Percentiles rank a stretch among this genome's conserved stretches.
phyloP scores from a whole-genome alignment of 2,797 vertebrate genomes.

The Sebastes alutus region DNA sequence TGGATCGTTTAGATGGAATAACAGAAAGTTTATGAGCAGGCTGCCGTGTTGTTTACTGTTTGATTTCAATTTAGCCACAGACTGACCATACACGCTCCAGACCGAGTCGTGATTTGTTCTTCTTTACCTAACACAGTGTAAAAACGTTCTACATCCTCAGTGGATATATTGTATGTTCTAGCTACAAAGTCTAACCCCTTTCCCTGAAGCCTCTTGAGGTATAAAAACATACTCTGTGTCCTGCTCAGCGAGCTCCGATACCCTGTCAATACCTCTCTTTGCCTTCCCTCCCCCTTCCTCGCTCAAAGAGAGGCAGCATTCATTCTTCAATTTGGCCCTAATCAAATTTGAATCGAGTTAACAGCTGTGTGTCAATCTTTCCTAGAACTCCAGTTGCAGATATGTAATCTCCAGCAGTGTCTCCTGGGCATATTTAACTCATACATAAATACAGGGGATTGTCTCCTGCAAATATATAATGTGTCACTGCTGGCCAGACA shows the following conservation, averaged over 20 bases:
- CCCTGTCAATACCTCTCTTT: constrained; percentile 57
- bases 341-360: constrained; percentile 84
- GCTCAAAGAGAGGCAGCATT: constrained; percentile 76
- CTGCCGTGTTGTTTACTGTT: too few relatives aligned
- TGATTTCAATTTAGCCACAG: background rate
- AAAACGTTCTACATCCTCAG: constrained; percentile 49
- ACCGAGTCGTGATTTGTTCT: background rate
- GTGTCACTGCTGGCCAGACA: constrained; percentile 80
- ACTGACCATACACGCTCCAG: too few relatives aligned
- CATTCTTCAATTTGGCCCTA: constrained; percentile 82
- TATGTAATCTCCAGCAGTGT: constrained; percentile 76
- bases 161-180: constrained; percentile 34
- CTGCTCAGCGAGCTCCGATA: constrained; percentile 51
- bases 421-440: constrained; percentile 83
- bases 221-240: constrained; percentile 48
- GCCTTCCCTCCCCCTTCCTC: constrained; percentile 31
- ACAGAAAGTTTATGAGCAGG: too few relatives aligned
- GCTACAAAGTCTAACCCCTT: constrained; percentile 39
- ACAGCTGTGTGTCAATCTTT: constrained; percentile 81
- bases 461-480: constrained; percentile 83
- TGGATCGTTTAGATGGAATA: too few relatives aligned
- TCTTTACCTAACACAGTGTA: constrained; percentile 37
- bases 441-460: constrained; percentile 84
- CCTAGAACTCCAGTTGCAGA: constrained; percentile 80
- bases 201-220: constrained; percentile 40